phyloP scores from a whole-genome alignment of 2,797 vertebrate species.

The Ptychobarbus kaznakovi region DNA sequence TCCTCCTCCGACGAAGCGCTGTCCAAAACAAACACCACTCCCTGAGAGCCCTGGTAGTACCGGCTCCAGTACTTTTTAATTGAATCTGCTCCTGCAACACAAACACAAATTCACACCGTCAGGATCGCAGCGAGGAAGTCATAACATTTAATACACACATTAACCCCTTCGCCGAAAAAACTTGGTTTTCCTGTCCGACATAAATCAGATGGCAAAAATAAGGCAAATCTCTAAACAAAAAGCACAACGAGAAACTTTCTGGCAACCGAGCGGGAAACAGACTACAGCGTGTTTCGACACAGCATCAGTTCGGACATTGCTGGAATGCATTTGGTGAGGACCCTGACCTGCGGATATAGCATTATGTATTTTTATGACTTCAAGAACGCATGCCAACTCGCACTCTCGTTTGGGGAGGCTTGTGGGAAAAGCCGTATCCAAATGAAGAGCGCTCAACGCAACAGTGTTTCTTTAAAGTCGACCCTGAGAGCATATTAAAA shows the following conservation, averaged over 20 bases:
- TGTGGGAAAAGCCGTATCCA: constrained; percentile 46
- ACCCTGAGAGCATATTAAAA: constrained; percentile 65
- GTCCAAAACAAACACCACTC: constrained; percentile 89
- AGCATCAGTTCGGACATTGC: constrained; percentile 38
- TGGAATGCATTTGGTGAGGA: constrained; percentile 53
- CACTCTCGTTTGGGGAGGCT: constrained; percentile 49
- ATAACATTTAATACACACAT: constrained; percentile 48
- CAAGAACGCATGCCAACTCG: constrained; percentile 58
- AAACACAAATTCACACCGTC: constrained; percentile 32
- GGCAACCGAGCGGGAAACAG: constrained; percentile 32
- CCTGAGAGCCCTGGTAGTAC: constrained; percentile 92
- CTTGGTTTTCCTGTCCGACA: not conserved
- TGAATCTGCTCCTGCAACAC: constrained; percentile 80
- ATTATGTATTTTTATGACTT: constrained; percentile 65
- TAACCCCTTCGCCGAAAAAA: constrained; percentile 24
- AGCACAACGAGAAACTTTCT: constrained; percentile 25
- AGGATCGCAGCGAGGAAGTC: constrained; percentile 24
- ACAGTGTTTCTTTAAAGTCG: constrained; percentile 62
- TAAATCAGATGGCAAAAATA: constrained; percentile 18
- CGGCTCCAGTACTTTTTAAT: constrained; percentile 92
- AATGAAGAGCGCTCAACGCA: constrained; percentile 53
- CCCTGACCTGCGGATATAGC: constrained; percentile 55
- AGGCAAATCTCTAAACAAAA: constrained; percentile 30
- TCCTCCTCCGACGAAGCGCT: constrained; percentile 89
- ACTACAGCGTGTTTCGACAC: constrained; percentile 50